phyloP scores from a whole-genome alignment of 1,140 invertebrate species.

The Drosophila lowei region DNA sequence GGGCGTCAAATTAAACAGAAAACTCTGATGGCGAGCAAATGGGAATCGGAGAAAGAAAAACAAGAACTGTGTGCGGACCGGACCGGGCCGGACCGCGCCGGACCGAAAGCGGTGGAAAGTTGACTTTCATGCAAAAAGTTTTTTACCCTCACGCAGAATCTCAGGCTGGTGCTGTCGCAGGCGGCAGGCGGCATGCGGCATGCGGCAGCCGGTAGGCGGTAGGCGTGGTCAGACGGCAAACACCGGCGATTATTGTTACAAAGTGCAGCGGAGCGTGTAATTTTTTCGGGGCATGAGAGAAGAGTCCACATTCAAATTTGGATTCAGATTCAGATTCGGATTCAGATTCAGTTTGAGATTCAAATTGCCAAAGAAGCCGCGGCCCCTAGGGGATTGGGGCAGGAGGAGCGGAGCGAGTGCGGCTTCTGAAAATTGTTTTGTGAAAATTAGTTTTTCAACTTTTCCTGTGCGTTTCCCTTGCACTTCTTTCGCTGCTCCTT shows the following conservation, averaged over 20 bases:
- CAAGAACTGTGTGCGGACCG: not conserved
- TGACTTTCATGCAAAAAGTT: slow-evolving; percentile 78
- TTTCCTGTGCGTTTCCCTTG: slow-evolving; percentile 58
- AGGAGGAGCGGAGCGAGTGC: not conserved
- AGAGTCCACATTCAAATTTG: slow-evolving; percentile 63
- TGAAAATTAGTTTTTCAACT: slow-evolving; percentile 80
- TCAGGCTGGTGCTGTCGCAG: slow-evolving; percentile 7
- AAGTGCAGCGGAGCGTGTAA: slow-evolving; percentile 74
- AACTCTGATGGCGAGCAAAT: slow-evolving; percentile 53
- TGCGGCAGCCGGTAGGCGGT: not conserved
- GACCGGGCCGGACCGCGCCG: not conserved
- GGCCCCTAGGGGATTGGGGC: slow-evolving; percentile 2
- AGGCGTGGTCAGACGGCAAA: slow-evolving; percentile 54
- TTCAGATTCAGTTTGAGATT: slow-evolving; percentile 66
- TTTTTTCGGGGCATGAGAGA: slow-evolving; percentile 57
- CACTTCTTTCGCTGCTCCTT: slow-evolving; percentile 30
- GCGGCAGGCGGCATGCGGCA: not conserved
- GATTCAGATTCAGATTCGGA: slow-evolving; percentile 38
- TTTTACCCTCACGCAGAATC: slow-evolving; percentile 25
- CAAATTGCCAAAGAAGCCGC: slow-evolving; percentile 69
- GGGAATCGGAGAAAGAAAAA: slow-evolving; percentile 52
- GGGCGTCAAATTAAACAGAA: slow-evolving; percentile 70
- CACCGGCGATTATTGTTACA: slow-evolving; percentile 79
- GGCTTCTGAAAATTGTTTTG: slow-evolving; percentile 77
- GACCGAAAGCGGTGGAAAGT: slow-evolving; percentile 46